Evolutionary conservation across 2,113 vertebrate genomes (phyloP), one percentile per base, ranked within the genome.

Genomic region (Fregata magnificens): DNA sequence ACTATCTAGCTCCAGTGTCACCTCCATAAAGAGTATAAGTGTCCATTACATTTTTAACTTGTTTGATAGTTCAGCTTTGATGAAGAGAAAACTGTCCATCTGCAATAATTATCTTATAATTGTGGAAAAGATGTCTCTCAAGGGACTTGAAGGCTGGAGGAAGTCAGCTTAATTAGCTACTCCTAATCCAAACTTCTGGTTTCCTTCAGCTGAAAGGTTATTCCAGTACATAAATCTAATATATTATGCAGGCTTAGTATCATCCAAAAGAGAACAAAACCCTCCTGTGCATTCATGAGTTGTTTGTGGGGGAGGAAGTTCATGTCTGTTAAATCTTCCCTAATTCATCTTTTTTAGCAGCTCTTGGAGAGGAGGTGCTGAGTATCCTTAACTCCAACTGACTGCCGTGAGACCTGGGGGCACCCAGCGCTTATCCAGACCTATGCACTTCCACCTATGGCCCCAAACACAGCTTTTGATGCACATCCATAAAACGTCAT

Each of bases 171-270:
- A 97, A 96, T 97, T 91, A 92, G 32, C 55, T 91, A 26, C 76
- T 96, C 70, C 61, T 82, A 88, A 97, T 95, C 73, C 91, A 96
- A 89, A 96, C 24, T 55, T 94, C 62, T 44, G 47, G 53, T 87
- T 95, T 96, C 50, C 52, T 96, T 94, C 79, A 86, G 50, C 53
- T 74, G 87, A 96, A 96, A 97, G 76, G 67, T 92, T 95, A 71
- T 73, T 86, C n/a, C 29, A 87, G 58, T 84, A 72, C 62, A 91
- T 92, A 81, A 86, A 96, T 91, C 65, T 86, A 95, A 95, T 82
- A 55, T 32, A 72, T 94, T 67, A 94, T 88, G 86, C 93, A 95
- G 52, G 53, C 66, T 92, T 88, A 70, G n/a, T 28, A 82, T 58
- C 11, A 3, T 58, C n/a, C 62, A 62, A 63, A 94, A 79, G 73